Base-by-base conservation (phyloP, 2,888 invertebrate species). In the Stenodera caucasica region DNA sequence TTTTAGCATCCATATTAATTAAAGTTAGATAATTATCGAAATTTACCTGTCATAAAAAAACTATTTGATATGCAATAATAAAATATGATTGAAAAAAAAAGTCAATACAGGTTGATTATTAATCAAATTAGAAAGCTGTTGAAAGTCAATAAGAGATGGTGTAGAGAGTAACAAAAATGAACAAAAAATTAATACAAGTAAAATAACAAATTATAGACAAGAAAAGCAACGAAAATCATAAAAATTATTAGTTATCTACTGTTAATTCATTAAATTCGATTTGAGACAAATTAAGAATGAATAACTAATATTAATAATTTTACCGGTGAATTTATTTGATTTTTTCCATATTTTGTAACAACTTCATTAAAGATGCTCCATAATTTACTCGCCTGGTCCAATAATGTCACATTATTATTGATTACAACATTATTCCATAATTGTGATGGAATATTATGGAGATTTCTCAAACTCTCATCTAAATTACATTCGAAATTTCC, bases 251-350 rank as follows among this genome's bases (percentile, higher is more conserved):
- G n/a, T n/a, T n/a, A n/a, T n/a, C n/a, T n/a, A n/a, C n/a, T n/a
- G n/a, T n/a, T n/a, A n/a, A n/a, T n/a, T n/a, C n/a, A n/a, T n/a
- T n/a, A n/a, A n/a, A n/a, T n/a, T n/a, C n/a, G n/a, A n/a, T n/a
- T n/a, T n/a, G n/a, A n/a, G n/a, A n/a, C n/a, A n/a, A n/a, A n/a
- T n/a, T n/a, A 32, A 14, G 32, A 30, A 37, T n/a, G 15, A 40
- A 8, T 52, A 18, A 57, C 6, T 37, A 11, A 55, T 45, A 23
- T 6, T 14, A 49, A 21, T 30, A 14, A 14, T 60, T 68, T 65
- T 68, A 77, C 77, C 6, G 72, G 70, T 33, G 69, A 67, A 15
- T 61, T 59, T 33, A 78, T 72, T 12, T 66, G 55, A 63, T 75
- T 74, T 52, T 67, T 61, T 32, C 57, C 55, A 37, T 69, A 65